Evolutionary conservation across 2,797 vertebrate species (phyloP).

Genomic region (Tragelaphus eurycerus): DNA sequence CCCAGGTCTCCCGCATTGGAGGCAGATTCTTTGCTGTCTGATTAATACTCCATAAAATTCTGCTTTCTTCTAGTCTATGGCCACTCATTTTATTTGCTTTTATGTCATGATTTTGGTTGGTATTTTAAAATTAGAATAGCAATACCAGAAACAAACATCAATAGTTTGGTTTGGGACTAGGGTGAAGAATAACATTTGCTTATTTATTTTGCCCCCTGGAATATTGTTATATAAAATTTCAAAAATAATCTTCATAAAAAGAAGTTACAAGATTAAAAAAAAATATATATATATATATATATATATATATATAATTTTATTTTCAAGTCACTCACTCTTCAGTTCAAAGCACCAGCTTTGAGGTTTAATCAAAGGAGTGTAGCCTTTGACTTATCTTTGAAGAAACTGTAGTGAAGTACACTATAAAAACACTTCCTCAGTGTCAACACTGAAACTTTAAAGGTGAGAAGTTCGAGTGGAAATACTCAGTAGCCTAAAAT

Average conservation of each 20-base stretch:
- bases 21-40: neutral
- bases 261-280: neutral
- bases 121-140: neutral
- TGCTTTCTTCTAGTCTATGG: neutral
- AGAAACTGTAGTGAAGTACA: neutral
- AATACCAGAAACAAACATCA: neutral
- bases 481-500: neutral
- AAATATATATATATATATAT: neutral
- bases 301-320: neutral
- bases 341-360: conserved; percentile 50
- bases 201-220: neutral
- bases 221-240: neutral
- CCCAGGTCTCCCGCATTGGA: neutral
- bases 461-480: neutral
- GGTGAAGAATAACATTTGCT: neutral
- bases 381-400: conserved; percentile 57
- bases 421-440: neutral
- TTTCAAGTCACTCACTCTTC: conserved; percentile 29
- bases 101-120: neutral
- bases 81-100: neutral
- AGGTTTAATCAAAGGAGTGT: conserved; percentile 55
- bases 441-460: neutral
- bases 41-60: neutral
- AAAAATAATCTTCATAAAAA: conserved; percentile 13
- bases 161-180: neutral